Evolutionary conservation across 2,797 vertebrate genomes (phyloP), one percentile per base, ranked within the genome.

Genomic region (Pseudochromis fuscus): DNA sequence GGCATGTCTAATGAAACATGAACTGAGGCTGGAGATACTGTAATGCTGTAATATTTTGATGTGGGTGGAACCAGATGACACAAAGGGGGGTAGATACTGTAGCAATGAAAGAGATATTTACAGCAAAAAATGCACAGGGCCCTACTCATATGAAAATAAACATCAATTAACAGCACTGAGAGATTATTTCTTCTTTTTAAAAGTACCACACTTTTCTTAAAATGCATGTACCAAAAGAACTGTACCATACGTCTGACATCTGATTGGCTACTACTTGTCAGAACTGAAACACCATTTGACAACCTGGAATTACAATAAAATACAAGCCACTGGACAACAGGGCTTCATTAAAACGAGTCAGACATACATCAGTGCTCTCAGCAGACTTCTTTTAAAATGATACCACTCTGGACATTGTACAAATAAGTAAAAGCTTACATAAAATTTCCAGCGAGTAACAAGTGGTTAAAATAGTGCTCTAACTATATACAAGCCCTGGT

Each of bases 151-250:
- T 59, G 38, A 72, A 90, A 79, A 76, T 67, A 67, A 86, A 91
- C 60, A 71, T 45, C 40, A 65, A 82, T 86, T 35, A 70, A 72
- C 69, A 75, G 62, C 67, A 71, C 58, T 75, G 45, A 84, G 71
- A 84, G 42, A 75, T 44, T 51, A 40, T 49, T 49, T 37, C 18
- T 33, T 50, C 68, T 78, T 88, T 87, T 37, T 38, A 67, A 86
- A 91, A 84, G 84, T 93, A 93, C 91, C 90, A 89, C 82, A 73
- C 58, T 79, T 58, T 87, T 64, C 57, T 73, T 77, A 67, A 76
- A 89, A 81, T 76, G 57, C 62, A 85, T 72, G 94, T 94, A 94
- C 93, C 93, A 87, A 89, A 82, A 88, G 75, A 84, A 82, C 55
- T 82, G 94, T 94, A 95, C 93, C 93, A 83, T 86, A 59, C 83